Evolutionary conservation across 2,888 invertebrate genomes (phyloP), one percentile per base, ranked within the genome.

Genomic region (Cryptosula pallasiana): DNA sequence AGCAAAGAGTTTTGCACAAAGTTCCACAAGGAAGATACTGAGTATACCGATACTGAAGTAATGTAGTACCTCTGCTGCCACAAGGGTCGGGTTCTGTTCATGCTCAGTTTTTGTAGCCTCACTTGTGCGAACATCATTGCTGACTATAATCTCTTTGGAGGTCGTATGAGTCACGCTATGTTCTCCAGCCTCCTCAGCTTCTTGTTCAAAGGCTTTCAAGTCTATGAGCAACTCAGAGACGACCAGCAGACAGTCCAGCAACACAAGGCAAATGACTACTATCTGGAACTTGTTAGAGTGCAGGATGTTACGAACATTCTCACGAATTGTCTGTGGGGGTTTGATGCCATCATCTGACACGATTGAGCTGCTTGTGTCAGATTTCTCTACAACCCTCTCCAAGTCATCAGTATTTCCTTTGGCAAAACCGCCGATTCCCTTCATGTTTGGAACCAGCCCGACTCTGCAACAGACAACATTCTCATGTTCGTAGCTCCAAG

Each of bases 201-300:
- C 73, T 1, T 78, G 55, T 72, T 79, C 76, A 45, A 84, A 76
- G 16, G 84, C 78, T 71, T 81, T 78, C 71, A 85, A 78, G 73
- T 86, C 85, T 9, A 86, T 77, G 23, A 86, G 79, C 29, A 86
- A 78, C 74, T 85, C 86, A 0, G 81, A 78, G 55, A 86, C 81
- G 20, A 86, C 84, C 13, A 86, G 77, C 1, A 85, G 75, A 72
- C 83, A 80, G 76, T 85, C 84, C 23, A 86, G 72, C 69, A 86
- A 79, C 25, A 86, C 86, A 71, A 86, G 76, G 34, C 76, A 78
- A 16, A 86, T 80, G 29, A 86, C 77, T 0, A 74, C 75, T 69
- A 85, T 79, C 80, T 86, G 81, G 72, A 81, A 81, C 71, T 80
- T 80, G 76, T 78, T 73, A n/a, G 81, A 79, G 73, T 81, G 77